Conservation (phyloP, 1,140 invertebrate genomes). For the Diprion similis region DNA sequence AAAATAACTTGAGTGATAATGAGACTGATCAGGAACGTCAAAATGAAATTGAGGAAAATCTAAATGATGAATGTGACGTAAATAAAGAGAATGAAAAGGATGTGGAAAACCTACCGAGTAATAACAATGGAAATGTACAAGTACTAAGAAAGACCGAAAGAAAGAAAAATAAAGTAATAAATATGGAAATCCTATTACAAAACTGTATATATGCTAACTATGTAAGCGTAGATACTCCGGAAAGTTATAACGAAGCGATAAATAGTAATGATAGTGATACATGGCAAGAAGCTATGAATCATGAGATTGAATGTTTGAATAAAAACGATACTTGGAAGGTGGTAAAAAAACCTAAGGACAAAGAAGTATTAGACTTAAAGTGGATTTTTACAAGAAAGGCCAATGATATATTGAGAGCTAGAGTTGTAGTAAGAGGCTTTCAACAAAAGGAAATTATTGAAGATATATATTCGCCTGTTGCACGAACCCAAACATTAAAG, state of each 20-base stretch:
- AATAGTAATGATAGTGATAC: slow-evolving; percentile 10
- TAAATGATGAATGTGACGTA: neutral
- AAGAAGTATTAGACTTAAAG: slow-evolving; percentile 11
- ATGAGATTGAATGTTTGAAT: slow-evolving; percentile 9
- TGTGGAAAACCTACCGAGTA: slow-evolving; percentile 6
- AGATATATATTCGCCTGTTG: slow-evolving; percentile 35
- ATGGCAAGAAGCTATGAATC: slow-evolving; percentile 6
- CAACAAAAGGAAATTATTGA: slow-evolving; percentile 29
- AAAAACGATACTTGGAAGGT: slow-evolving; percentile 36
- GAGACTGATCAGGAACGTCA: neutral
- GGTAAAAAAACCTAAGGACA: slow-evolving; percentile 25
- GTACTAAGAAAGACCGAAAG: neutral
- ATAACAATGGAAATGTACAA: no score
- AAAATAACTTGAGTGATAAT: slow-evolving; percentile 21
- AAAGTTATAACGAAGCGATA: slow-evolving; percentile 3
- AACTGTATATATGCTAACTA: slow-evolving; percentile 8
- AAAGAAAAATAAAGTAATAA: slow-evolving; percentile 1
- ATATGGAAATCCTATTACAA: neutral
- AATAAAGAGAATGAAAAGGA: slow-evolving; percentile 10
- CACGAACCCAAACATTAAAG: slow-evolving; percentile 27
- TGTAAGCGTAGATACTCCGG: neutral
- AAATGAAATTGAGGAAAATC: neutral
- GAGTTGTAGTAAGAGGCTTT: slow-evolving; percentile 33
- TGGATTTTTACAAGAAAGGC: slow-evolving; percentile 30
- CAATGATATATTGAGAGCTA: slow-evolving; percentile 30